These are phyloP conservation scores for Chondrosia reniformis DNA, from an alignment of 37 sponge, comb jelly and placozoan genomes.

Conservation along the genomic window DNA sequence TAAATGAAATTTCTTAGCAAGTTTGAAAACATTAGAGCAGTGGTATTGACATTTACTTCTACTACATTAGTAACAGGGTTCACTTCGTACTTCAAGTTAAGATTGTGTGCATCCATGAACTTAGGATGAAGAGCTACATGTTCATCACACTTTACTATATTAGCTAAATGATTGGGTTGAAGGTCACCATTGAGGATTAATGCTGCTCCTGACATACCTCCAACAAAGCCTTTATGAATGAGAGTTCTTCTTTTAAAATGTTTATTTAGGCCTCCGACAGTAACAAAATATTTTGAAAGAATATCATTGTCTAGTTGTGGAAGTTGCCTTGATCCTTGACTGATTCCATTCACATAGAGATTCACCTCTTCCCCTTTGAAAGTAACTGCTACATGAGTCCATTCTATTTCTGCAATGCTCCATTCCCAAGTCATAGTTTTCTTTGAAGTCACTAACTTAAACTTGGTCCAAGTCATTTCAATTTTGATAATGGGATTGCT, in stretches of 20 bases:
- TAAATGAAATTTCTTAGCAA: constrained; percentile 37
- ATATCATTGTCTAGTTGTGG: background rate
- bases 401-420: constrained; percentile 7
- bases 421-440: constrained; percentile 26
- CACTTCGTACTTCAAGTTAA: constrained; percentile 4
- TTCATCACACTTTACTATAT: constrained; percentile 18
- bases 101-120: background rate
- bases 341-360: constrained; percentile 37
- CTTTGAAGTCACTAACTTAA: background rate
- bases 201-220: constrained; percentile 36
- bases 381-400: constrained; percentile 47
- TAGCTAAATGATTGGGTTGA: background rate
- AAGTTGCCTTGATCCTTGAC: background rate
- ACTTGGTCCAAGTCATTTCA: background rate
- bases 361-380: constrained; percentile 4
- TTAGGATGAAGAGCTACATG: background rate
- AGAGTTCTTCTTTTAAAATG: background rate
- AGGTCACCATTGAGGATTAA: constrained; percentile 32
- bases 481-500: background rate
- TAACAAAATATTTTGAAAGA: background rate
- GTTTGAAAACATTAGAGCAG: constrained; percentile 12
- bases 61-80: constrained; percentile 31
- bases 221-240: constrained; percentile 22
- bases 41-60: background rate
- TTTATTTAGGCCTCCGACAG: background rate